Conservation (phyloP, 2,888 invertebrate genomes). For the Aradus depressus region DNA sequence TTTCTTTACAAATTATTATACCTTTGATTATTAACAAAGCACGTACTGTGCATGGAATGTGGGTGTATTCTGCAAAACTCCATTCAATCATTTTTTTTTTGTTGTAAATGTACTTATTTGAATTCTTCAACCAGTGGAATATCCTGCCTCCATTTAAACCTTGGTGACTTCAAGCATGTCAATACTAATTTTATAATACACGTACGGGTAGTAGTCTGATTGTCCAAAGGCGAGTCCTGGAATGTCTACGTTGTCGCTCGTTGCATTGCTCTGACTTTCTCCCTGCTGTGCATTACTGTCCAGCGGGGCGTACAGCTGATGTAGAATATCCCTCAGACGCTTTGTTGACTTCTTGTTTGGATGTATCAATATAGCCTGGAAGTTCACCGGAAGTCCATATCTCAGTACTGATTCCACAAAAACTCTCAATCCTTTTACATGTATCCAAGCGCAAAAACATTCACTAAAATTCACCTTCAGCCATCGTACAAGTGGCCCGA, state of each 20-base stretch:
- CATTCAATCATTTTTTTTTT: too few species aligned
- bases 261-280: conserved; percentile 38
- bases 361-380: conserved; percentile 89
- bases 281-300: conserved; percentile 72
- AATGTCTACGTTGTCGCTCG: conserved; percentile 70
- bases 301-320: conserved; percentile 84
- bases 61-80: too few species aligned
- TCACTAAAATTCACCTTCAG: conserved; percentile 99
- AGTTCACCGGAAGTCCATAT: conserved; percentile 98
- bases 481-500: conserved; percentile 95
- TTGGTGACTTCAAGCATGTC: conserved; percentile 72
- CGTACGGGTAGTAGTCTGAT: conserved; percentile 94
- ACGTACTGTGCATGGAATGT: not conserved
- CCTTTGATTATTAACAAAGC: too few species aligned
- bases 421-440: conserved; percentile 93
- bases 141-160: too few species aligned
- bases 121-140: too few species aligned
- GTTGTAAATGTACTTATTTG: too few species aligned
- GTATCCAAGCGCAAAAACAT: conserved; percentile 97
- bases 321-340: conserved; percentile 77
- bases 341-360: conserved; percentile 83
- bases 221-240: conserved; percentile 90
- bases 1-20: too few species aligned
- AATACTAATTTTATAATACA: conserved; percentile 93
- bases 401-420: conserved; percentile 99